Conservation (phyloP, 1,140 invertebrate genomes). For the Asbolus verrucosus region DNA sequence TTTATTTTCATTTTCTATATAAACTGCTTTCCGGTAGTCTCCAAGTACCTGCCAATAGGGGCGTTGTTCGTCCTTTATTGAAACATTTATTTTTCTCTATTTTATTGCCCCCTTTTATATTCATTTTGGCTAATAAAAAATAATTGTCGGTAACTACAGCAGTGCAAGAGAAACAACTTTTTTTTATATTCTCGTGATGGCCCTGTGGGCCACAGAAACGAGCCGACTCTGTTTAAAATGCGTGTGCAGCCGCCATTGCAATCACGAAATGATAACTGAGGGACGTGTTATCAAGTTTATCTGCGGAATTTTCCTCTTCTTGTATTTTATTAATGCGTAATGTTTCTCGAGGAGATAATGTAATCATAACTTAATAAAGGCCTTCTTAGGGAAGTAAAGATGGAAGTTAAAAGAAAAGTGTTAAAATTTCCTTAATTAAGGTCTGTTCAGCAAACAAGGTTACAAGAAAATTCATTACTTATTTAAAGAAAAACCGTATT, state of each 20-base stretch:
- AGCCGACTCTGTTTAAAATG: too few relatives aligned
- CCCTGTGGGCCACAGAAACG: too few relatives aligned
- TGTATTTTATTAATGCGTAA: constrained; percentile 35
- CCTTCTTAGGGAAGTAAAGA: constrained; percentile 42
- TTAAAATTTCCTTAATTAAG: constrained; percentile 49
- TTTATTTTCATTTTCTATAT: not conserved
- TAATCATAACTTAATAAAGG: constrained; percentile 42
- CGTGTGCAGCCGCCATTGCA: not conserved
- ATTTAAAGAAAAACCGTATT: constrained; percentile 40
- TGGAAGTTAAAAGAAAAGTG: constrained; percentile 45
- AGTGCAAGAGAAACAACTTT: too few relatives aligned
- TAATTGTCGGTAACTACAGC: too few relatives aligned
- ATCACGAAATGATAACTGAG: constrained; percentile 11
- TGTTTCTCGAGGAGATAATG: constrained; percentile 38
- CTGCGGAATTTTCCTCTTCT: constrained; percentile 8
- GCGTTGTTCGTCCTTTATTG: not conserved
- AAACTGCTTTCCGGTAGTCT: not conserved
- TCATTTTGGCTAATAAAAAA: too few relatives aligned
- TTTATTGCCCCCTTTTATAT: not conserved
- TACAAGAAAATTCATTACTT: constrained; percentile 45
- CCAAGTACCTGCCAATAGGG: not conserved
- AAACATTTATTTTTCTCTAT: not conserved
- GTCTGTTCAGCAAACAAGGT: constrained; percentile 38
- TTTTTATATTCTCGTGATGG: too few relatives aligned
- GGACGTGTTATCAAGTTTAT: constrained; percentile 26